phyloP scores from a whole-genome alignment of 1,140 invertebrate genomes.

The Trachelipus rathkii region DNA sequence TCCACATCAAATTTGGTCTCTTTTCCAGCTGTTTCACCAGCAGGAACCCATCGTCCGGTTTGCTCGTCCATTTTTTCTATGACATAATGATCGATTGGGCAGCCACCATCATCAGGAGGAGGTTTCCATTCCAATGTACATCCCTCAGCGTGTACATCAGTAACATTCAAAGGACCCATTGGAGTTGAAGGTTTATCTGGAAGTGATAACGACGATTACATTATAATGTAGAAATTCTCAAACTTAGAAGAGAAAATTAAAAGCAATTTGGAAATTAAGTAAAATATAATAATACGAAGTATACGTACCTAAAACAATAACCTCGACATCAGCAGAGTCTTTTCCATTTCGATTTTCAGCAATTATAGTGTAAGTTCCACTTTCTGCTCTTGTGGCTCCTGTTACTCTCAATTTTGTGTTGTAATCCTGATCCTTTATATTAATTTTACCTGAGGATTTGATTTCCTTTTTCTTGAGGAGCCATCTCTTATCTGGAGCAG shows the following conservation, averaged over 20 bases:
- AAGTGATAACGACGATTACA: too few relatives aligned
- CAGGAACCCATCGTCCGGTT: conserved; percentile 86
- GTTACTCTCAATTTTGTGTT: conserved; percentile 82
- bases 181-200: conserved; percentile 78
- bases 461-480: conserved; percentile 68
- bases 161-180: conserved; percentile 83
- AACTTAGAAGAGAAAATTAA: too few relatives aligned
- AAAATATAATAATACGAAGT: not conserved
- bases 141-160: conserved; percentile 77
- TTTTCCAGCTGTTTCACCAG: conserved; percentile 79
- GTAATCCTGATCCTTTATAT: conserved; percentile 62
- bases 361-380: conserved; percentile 83
- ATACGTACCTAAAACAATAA: conserved; percentile 72
- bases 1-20: conserved; percentile 67
- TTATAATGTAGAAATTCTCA: too few relatives aligned
- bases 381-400: conserved; percentile 78
- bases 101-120: conserved; percentile 83
- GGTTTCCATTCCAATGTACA: conserved; percentile 82
- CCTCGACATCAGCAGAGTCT: conserved; percentile 84
- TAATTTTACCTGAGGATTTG: conserved; percentile 54
- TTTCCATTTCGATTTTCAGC: conserved; percentile 91
- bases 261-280: too few relatives aligned
- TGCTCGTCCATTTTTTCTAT: conserved; percentile 92
- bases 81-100: conserved; percentile 83
- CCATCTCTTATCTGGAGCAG: conserved; percentile 86